A percentile compares a stretch with the other conserved stretches of the same genome.
phyloP scores from a whole-genome alignment of 2,888 invertebrate species.

The Auanema freiburgensis region DNA sequence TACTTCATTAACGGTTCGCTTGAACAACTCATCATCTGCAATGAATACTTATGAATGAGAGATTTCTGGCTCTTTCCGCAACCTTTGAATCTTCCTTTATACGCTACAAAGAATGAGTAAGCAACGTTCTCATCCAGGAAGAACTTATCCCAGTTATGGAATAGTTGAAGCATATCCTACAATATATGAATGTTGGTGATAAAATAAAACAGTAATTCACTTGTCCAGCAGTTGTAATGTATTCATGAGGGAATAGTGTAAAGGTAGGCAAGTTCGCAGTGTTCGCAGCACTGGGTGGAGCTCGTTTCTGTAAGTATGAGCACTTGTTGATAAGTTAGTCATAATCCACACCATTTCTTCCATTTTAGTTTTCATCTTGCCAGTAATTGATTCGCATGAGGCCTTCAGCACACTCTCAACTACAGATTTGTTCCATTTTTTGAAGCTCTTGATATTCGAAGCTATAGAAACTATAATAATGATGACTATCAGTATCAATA shows the following conservation, averaged over 20 bases:
- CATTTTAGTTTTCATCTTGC: conserved; percentile 5
- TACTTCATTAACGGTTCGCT: conserved; percentile 25
- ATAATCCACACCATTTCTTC: conserved; percentile 6
- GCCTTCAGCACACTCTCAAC: conserved; percentile 6
- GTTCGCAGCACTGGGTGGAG: neutral
- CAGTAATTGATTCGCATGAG: neutral
- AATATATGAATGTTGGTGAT: neutral
- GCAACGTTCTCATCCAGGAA: conserved; percentile 25
- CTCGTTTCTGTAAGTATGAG: neutral
- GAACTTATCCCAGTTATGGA: conserved; percentile 29
- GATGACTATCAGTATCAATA: too few species aligned
- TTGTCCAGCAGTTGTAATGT: conserved; percentile 27
- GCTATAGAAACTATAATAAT: neutral
- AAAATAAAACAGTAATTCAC: conserved; percentile 4
- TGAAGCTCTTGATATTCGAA: neutral
- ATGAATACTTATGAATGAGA: neutral
- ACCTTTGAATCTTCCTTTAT: conserved; percentile 31
- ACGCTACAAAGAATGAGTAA: conserved; percentile 21
- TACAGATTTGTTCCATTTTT: conserved; percentile 8
- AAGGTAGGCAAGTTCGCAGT: conserved; percentile 11
- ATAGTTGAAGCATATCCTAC: conserved; percentile 27
- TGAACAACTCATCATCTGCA: conserved; percentile 28
- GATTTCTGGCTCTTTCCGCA: neutral
- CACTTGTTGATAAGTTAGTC: neutral
- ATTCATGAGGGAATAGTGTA: conserved; percentile 26